A percentile compares a stretch with the other conserved stretches of the same genome.
Conservation (phyloP, 2,888 invertebrate species). For the Scaptomyza parva region DNA sequence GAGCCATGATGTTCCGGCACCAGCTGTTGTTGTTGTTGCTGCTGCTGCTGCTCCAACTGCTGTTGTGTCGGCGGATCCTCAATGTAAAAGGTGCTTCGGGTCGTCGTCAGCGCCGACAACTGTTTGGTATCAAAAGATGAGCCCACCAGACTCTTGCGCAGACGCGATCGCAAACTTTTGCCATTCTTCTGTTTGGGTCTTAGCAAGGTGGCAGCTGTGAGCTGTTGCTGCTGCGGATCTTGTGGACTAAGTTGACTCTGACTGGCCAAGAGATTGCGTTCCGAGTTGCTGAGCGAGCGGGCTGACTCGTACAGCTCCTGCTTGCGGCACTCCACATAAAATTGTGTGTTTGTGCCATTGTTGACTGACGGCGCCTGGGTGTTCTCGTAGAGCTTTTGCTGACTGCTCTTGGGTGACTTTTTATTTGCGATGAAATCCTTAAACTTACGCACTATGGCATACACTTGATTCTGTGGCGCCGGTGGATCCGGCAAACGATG, state of each 20-base stretch:
- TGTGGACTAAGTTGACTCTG: conserved; percentile 26
- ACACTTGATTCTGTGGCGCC: conserved; percentile 86
- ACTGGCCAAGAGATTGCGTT: conserved; percentile 80
- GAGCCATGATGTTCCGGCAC: conserved; percentile 53
- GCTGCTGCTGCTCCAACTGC: conserved; percentile 5
- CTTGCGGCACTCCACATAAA: conserved; percentile 46
- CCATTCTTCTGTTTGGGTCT: conserved; percentile 71
- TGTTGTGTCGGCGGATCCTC: conserved; percentile 87
- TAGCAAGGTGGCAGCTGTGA: conserved; percentile 35
- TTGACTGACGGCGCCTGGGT: conserved; percentile 34
- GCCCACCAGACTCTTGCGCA: conserved; percentile 86
- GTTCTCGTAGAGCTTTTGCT: conserved; percentile 83
- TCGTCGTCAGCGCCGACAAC: conserved; percentile 85
- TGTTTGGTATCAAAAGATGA: conserved; percentile 83
- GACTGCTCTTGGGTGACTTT: conserved; percentile 80
- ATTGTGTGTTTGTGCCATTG: conserved; percentile 36
- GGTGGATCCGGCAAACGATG: conserved; percentile 88
- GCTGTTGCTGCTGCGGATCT: conserved; percentile 23
- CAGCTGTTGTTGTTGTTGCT: background rate
- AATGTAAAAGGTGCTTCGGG: conserved; percentile 90
- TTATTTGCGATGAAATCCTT: conserved; percentile 87
- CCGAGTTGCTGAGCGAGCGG: conserved; percentile 80
- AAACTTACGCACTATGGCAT: conserved; percentile 89
- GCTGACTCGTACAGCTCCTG: conserved; percentile 75
- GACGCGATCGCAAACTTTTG: conserved; percentile 87